Percentiles rank a stretch among this genome's conserved stretches.
These are phyloP conservation scores for Lissocephala sabroskyi DNA, from an alignment of 2,888 invertebrate genomes.

Conservation along the genomic window DNA sequence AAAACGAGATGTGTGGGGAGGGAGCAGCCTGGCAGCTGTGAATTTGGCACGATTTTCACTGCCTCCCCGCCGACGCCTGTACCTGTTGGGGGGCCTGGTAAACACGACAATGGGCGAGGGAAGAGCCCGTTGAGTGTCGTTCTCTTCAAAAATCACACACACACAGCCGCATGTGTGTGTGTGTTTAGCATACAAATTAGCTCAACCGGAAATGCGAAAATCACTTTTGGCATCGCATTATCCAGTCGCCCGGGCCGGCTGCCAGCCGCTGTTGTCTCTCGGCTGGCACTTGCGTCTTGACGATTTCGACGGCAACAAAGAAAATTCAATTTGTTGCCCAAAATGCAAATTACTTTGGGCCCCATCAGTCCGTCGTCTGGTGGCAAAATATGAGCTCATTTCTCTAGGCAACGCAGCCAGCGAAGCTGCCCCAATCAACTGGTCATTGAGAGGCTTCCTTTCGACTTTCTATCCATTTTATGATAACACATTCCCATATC, in stretches of 20 bases:
- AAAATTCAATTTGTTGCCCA: slow-evolving; percentile 41
- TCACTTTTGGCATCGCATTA: slow-evolving; percentile 55
- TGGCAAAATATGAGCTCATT: slow-evolving; percentile 14
- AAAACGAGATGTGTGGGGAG: too few relatives aligned
- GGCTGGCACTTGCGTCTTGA: slow-evolving; percentile 18
- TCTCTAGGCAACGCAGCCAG: slow-evolving; percentile 1
- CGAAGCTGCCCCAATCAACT: background rate
- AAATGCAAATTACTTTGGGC: slow-evolving; percentile 30
- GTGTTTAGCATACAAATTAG: slow-evolving; percentile 64
- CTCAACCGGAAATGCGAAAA: slow-evolving; percentile 52
- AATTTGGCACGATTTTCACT: slow-evolving; percentile 21
- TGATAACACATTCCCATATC: too few relatives aligned
- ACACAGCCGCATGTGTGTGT: slow-evolving; percentile 12
- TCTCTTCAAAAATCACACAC: slow-evolving; percentile 7
- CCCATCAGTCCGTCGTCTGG: background rate
- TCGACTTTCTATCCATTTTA: too few relatives aligned
- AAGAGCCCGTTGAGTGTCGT: slow-evolving; percentile 13
- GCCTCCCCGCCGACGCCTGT: slow-evolving; percentile 3
- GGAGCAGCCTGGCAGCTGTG: slow-evolving; percentile 7
- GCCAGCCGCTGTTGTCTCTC: too few relatives aligned
- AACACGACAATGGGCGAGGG: slow-evolving; percentile 14
- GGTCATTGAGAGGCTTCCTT: background rate
- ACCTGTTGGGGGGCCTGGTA: slow-evolving; percentile 42
- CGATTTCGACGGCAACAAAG: slow-evolving; percentile 22
- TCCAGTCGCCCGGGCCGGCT: slow-evolving; percentile 28